Conservation (phyloP, 2,113 vertebrate species). For the Actenoides hombroni region DNA sequence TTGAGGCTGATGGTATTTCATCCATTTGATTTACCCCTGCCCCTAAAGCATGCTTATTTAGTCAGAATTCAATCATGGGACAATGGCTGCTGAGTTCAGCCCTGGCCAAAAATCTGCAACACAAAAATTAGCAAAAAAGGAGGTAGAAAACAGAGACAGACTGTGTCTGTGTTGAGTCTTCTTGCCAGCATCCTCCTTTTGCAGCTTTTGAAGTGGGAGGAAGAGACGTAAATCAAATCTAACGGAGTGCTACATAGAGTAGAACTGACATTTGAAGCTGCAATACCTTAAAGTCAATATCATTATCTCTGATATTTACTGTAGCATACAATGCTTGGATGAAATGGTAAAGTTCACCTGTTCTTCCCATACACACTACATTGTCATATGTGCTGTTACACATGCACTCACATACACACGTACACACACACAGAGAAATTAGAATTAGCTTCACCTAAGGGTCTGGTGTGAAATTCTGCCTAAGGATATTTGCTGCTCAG, state of each 20-base stretch:
- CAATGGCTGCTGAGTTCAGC: background rate
- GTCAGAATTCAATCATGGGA: background rate
- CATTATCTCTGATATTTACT: slow-evolving; percentile 84
- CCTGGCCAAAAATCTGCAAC: background rate
- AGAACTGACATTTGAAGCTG: slow-evolving; percentile 81
- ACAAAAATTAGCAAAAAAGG: background rate
- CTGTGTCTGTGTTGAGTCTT: accelerated
- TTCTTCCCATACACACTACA: slow-evolving; percentile 31
- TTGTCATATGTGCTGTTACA: background rate
- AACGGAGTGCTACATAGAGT: slow-evolving; percentile 58
- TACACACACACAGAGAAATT: background rate
- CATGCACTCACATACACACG: background rate
- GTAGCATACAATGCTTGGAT: slow-evolving; percentile 66
- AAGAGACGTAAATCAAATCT: slow-evolving; percentile 71
- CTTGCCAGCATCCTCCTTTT: background rate
- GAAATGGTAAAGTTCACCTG: slow-evolving; percentile 75
- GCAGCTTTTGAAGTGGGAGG: slow-evolving; percentile 3
- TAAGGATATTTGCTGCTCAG: background rate
- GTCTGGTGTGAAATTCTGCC: background rate
- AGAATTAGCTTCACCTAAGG: background rate
- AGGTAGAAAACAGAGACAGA: background rate
- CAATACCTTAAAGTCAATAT: slow-evolving; percentile 84
- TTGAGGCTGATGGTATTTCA: background rate
- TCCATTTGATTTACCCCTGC: background rate
- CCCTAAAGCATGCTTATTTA: slow-evolving; percentile 9